Conservation (phyloP, 2,888 invertebrate genomes). For the Galerucella pusilla region DNA sequence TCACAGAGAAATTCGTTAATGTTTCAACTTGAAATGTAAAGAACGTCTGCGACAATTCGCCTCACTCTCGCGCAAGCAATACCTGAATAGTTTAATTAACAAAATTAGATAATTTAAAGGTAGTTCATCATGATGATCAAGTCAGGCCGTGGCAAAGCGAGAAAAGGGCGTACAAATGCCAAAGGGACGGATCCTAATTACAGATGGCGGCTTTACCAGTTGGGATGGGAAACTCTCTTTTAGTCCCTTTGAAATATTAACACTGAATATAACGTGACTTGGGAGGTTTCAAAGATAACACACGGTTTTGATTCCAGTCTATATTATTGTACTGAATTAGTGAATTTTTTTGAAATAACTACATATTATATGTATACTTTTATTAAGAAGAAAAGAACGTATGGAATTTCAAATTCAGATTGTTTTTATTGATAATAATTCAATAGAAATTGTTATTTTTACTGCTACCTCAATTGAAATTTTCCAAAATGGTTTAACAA, state of each 20-base stretch:
- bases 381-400: no score
- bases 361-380: no score
- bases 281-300: conserved; percentile 29
- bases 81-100: conserved; percentile 45
- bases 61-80: conserved; percentile 9
- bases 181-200: conserved; percentile 47
- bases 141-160: conserved; percentile 37
- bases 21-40: background rate
- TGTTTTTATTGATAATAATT: no score
- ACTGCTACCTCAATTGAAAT: no score
- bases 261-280: conserved; percentile 45
- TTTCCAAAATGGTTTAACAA: no score
- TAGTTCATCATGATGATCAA: conserved; percentile 43
- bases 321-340: background rate
- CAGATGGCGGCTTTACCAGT: conserved; percentile 40
- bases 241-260: conserved; percentile 46
- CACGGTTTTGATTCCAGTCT: background rate
- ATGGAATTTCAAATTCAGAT: no score
- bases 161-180: conserved; percentile 43
- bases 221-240: conserved; percentile 35
- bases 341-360: background rate
- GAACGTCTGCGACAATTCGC: background rate
- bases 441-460: no score
- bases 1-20: background rate
- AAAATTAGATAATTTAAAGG: conserved; percentile 46